These are phyloP conservation scores for Aethina tumida DNA, from an alignment of 1,140 invertebrate genomes.

Conservation along the genomic window DNA sequence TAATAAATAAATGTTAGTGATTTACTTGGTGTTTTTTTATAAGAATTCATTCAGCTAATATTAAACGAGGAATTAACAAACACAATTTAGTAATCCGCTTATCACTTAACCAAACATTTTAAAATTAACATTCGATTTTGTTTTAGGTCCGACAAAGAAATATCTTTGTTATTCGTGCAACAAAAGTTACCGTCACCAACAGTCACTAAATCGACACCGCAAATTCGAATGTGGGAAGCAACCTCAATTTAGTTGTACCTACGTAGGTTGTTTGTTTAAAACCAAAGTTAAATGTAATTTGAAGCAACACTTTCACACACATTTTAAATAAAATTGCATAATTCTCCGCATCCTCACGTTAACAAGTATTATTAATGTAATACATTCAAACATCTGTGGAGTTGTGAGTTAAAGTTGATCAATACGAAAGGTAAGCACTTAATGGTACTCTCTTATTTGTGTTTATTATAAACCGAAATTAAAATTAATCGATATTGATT, in stretches of 20 bases:
- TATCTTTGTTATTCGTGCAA: constrained; percentile 8
- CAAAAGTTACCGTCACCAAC: constrained; percentile 39
- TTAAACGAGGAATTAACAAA: no score
- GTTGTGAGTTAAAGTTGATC: background rate
- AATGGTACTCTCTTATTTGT: no score
- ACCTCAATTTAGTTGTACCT: constrained; percentile 69
- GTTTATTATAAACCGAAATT: no score
- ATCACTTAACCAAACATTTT: no score
- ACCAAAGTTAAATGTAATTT: constrained; percentile 46
- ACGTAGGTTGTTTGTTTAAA: constrained; percentile 44
- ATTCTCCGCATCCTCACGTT: background rate
- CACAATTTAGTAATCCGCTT: no score
- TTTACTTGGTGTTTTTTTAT: no score
- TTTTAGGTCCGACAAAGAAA: no score
- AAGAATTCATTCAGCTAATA: no score
- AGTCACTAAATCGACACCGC: constrained; percentile 66
- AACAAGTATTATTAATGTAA: background rate
- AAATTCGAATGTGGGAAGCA: constrained; percentile 78
- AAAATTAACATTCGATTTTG: background rate
- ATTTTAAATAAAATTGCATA: constrained; percentile 7
- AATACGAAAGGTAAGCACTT: background rate
- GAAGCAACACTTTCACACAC: constrained; percentile 22
- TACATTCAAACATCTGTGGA: no score
- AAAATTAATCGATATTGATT: no score
- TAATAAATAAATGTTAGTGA: no score